Percentiles rank a stretch among this genome's conserved stretches.
Evolutionary conservation across 2,113 vertebrate species (phyloP).

Genomic region (Butorides virescens): DNA sequence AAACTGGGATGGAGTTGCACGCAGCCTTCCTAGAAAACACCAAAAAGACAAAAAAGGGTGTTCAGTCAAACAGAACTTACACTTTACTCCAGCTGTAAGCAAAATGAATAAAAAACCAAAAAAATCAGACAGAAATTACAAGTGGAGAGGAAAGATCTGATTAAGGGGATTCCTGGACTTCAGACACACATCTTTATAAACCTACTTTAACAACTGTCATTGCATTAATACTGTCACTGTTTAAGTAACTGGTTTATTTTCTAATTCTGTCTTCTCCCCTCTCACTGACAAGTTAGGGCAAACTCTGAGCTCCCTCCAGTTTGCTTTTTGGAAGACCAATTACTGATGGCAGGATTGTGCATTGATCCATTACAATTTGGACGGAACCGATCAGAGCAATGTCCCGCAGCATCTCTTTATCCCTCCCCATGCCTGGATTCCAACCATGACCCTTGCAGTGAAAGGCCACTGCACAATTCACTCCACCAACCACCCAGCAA

Average conservation of each 20-base stretch:
- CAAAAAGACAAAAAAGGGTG: background rate
- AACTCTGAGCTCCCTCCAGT: background rate
- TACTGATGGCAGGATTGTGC: background rate
- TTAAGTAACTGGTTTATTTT: background rate
- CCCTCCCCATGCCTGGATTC: background rate
- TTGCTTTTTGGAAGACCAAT: background rate
- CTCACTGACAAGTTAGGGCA: background rate
- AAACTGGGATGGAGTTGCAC: background rate
- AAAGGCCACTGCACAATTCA: background rate
- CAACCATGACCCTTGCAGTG: background rate
- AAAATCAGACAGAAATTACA: background rate
- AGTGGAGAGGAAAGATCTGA: background rate
- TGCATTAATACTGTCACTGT: background rate
- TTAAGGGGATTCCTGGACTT: background rate
- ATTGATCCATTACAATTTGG: background rate
- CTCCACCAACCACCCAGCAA: background rate
- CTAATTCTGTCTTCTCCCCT: background rate
- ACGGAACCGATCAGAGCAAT: background rate
- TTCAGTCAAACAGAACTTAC: background rate
- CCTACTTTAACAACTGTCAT: background rate
- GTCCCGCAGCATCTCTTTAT: background rate
- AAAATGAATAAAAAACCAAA: background rate
- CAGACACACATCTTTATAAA: background rate
- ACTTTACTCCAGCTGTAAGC: background rate
- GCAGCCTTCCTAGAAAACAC: constrained; percentile 53